Base-by-base conservation (phyloP, 2,797 vertebrate species). In the Coregonus ussuriensis region DNA sequence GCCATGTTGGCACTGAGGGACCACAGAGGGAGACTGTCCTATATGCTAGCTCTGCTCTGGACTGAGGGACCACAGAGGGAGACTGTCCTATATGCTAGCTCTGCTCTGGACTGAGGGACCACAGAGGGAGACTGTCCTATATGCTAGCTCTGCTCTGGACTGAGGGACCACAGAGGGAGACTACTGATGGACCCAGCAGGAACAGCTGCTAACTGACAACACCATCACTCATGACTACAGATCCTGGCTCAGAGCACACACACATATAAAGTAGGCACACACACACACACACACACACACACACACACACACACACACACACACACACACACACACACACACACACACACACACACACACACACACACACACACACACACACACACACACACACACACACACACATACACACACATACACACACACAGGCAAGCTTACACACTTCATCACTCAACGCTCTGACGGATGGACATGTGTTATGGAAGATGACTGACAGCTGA, bases 1-100 rank as follows among this genome's bases (percentile, higher is more conserved):
- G 81, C 78, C 86, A 74, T 75, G 88, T 87, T 85, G 89, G 82
- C 72, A 73, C 81, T 25, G 25, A 71, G 31, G 31, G 31, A 33
- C 31, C 52, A 67, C 35, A 81, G 69, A 75, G 29, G 77, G 54
- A 53, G 14, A 33, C 31, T 33, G 31, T 33, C 31, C 31, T 33
- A 33, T 33, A 33, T 33, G 31, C 31, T 33, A 33, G 31, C 31
- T 33, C 31, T 33, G 31, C 2, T 33, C 31, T 33, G 31, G 31
- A 33, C 47, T 1, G 35, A 66, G 35, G 62, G 52, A 59, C n/a
- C 52, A 67, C 35, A 82, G 69, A 75, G 33, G 37, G 5, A 37
- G 1, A 37, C 37, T 41, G 37, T 41, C 37, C 6, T 41, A 41
- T 41, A 41, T 41, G 1, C 37, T 41, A 41, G 37, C 37, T 7